A percentile compares a stretch with the other conserved stretches of the same genome.
These are phyloP conservation scores for Hyperopisus bebe DNA, from an alignment of 2,113 vertebrate species.

Conservation along the genomic window DNA sequence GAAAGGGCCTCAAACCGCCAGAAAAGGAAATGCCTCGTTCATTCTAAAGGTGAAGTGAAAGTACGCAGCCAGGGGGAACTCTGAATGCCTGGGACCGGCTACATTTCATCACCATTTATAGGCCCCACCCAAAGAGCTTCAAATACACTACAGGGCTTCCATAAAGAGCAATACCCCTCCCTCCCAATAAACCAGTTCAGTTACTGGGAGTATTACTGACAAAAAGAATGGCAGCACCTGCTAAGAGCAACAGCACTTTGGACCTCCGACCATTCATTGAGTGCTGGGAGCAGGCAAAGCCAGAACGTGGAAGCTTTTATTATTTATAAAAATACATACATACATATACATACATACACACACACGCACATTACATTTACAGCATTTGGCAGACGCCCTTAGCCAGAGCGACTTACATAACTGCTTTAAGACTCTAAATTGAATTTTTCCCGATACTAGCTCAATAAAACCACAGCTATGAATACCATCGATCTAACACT, in stretches of 20 bases:
- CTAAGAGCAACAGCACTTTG: neutral
- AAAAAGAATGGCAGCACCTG: too few relatives aligned
- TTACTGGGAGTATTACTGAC: neutral
- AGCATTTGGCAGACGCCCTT: too few relatives aligned
- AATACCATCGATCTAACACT: too few relatives aligned
- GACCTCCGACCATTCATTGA: neutral
- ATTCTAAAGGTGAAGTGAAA: neutral
- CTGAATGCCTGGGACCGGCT: neutral
- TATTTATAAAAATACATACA: too few relatives aligned
- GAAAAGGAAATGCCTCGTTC: neutral
- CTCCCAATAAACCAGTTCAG: neutral
- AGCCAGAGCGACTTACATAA: too few relatives aligned
- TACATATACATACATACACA: fast-evolving
- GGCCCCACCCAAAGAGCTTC: neutral
- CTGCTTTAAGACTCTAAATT: too few relatives aligned
- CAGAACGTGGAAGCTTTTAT: too few relatives aligned
- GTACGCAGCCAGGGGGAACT: neutral
- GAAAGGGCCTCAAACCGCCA: neutral
- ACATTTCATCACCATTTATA: neutral
- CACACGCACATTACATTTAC: too few relatives aligned
- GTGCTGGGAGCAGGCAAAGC: too few relatives aligned
- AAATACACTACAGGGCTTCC: neutral
- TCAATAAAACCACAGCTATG: too few relatives aligned
- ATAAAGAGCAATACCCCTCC: neutral
- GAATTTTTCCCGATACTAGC: too few relatives aligned